These are phyloP conservation scores for Mohoua ochrocephala DNA, from an alignment of 2,113 vertebrate genomes.

Conservation along the genomic window DNA sequence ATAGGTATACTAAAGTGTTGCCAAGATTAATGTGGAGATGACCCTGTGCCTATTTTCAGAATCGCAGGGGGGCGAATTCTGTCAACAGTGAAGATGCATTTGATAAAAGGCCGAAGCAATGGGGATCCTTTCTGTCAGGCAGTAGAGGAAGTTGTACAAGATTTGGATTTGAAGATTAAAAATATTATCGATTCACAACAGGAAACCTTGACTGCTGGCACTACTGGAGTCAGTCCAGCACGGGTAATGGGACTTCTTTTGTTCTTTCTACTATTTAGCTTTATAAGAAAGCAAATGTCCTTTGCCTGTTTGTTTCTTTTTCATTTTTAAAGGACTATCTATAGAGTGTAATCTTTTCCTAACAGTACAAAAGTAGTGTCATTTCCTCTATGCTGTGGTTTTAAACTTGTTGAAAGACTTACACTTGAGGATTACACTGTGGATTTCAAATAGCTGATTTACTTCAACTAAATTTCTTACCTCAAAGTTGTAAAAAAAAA, in stretches of 20 bases:
- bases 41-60: conserved; percentile 75
- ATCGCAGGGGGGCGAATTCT: conserved; percentile 80
- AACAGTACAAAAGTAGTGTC: neutral
- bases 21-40: conserved; percentile 58
- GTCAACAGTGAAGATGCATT: conserved; percentile 77
- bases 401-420: conserved; percentile 14
- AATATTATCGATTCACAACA: conserved; percentile 76
- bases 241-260: conserved; percentile 79
- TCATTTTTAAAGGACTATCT: neutral
- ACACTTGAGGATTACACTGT: neutral
- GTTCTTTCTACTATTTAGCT: conserved; percentile 31
- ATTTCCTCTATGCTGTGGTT: conserved; percentile 1
- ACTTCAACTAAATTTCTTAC: neutral
- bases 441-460: neutral
- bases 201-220: conserved; percentile 25
- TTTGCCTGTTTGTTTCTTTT: neutral
- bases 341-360: neutral
- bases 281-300: conserved; percentile 15
- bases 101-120: conserved; percentile 85
- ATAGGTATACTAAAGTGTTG: conserved; percentile 51
- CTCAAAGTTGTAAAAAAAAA: neutral
- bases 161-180: conserved; percentile 84
- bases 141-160: conserved; percentile 76
- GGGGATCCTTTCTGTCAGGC: conserved; percentile 75
- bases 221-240: conserved; percentile 86